These are phyloP conservation scores for Lepidochitona cinerea DNA, from an alignment of 2,888 invertebrate species.

Conservation along the genomic window DNA sequence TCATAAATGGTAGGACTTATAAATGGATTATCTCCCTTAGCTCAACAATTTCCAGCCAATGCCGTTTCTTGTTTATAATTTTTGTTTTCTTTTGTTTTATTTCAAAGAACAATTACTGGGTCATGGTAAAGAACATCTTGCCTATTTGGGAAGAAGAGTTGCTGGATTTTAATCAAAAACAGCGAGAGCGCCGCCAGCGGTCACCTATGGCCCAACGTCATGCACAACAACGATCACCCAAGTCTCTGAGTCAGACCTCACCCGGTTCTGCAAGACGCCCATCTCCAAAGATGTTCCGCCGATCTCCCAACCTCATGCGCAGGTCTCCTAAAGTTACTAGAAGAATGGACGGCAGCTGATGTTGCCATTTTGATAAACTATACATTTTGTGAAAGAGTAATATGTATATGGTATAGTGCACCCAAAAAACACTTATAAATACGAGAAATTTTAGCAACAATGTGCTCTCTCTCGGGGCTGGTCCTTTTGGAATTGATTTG, in stretches of 20 bases:
- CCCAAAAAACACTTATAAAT: too few species aligned
- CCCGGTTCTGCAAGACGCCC: neutral
- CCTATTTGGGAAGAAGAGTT: conserved; percentile 41
- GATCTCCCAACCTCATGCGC: neutral
- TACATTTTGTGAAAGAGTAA: too few species aligned
- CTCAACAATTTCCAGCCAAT: too few species aligned
- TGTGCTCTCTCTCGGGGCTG: too few species aligned
- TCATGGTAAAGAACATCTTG: conserved; percentile 38
- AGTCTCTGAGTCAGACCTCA: too few species aligned
- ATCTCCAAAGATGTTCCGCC: neutral
- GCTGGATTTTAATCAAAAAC: conserved; percentile 21
- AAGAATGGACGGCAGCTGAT: too few species aligned
- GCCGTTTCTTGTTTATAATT: neutral
- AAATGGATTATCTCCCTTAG: too few species aligned
- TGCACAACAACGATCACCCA: neutral
- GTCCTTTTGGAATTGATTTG: too few species aligned
- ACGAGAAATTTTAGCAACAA: too few species aligned
- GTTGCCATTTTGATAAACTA: too few species aligned
- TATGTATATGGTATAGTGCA: too few species aligned
- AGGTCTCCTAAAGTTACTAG: neutral
- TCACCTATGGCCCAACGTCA: neutral
- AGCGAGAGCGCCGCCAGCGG: neutral
- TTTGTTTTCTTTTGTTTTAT: neutral
- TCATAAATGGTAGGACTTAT: too few species aligned
- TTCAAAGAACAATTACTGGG: conserved; percentile 33